Percentiles rank a stretch among this genome's conserved stretches.
phyloP scores from a whole-genome alignment of 2,888 invertebrate species.

The Dasypogon diadema region DNA sequence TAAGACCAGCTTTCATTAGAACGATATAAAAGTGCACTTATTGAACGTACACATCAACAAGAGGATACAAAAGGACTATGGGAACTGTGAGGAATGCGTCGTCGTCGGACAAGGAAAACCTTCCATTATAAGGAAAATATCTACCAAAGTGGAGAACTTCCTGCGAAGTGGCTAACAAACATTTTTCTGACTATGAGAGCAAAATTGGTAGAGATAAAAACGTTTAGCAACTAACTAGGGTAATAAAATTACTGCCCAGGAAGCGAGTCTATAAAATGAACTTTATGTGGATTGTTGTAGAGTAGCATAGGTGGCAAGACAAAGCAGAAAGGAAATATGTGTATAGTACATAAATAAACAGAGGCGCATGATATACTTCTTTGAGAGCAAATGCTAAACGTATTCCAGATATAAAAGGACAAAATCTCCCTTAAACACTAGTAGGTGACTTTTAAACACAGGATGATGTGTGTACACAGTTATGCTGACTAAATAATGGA shows the following conservation, averaged over 20 bases:
- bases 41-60: conserved; percentile 14
- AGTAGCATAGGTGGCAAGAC: not conserved
- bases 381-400: not conserved
- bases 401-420: not conserved
- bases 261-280: conserved; percentile 34
- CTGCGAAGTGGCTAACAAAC: conserved; percentile 27
- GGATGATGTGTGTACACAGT: not conserved
- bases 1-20: conserved; percentile 13
- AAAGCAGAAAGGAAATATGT: conserved; percentile 18
- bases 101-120: not conserved
- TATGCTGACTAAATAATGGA: not conserved
- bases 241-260: conserved; percentile 36
- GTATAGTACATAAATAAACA: not conserved
- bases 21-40: conserved; percentile 32
- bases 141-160: conserved; percentile 22
- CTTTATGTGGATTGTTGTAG: not conserved
- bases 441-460: conserved; percentile 23
- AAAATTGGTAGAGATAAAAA: conserved; percentile 25
- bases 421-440: not conserved
- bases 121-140: conserved; percentile 21
- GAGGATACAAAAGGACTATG: not conserved
- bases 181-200: conserved; percentile 20
- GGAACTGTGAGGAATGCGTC: not conserved
- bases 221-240: conserved; percentile 33
- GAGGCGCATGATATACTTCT: not conserved